Evolutionary conservation across 2,797 vertebrate species (phyloP).

Genomic region (Chrysocyon brachyurus): DNA sequence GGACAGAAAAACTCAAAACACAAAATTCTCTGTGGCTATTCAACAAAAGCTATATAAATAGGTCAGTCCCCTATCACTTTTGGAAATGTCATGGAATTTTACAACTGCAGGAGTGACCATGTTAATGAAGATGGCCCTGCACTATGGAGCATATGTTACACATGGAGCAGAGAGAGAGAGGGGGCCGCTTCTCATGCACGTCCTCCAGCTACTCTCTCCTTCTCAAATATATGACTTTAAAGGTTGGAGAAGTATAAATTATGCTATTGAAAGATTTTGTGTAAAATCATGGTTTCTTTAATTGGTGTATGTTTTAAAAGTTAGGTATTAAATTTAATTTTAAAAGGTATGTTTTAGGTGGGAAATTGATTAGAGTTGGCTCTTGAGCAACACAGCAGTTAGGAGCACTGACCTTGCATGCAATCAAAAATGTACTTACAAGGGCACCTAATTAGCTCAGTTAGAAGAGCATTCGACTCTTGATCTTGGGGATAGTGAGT

Average conservation of each 20-base stretch:
- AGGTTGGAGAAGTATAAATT: not conserved
- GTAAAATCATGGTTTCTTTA: not conserved
- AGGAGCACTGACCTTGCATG: not conserved
- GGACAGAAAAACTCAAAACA: not conserved
- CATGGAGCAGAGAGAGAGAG: not conserved
- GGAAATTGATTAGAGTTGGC: not conserved
- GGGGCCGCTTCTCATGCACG: not conserved
- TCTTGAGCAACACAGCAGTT: not conserved
- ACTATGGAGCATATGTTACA: accelerated
- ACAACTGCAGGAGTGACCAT: not conserved
- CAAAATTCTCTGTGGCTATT: not conserved
- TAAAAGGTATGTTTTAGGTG: not conserved
- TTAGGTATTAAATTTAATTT: not conserved
- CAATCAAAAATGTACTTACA: not conserved
- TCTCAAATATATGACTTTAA: not conserved
- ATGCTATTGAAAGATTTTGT: not conserved
- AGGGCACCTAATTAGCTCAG: not conserved
- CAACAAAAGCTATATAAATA: not conserved
- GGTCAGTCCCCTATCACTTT: not conserved
- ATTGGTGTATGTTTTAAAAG: not conserved
- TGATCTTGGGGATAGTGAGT: not conserved
- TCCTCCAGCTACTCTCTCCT: not conserved
- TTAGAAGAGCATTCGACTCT: not conserved
- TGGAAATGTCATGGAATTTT: not conserved
- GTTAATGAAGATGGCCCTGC: not conserved